Conservation (phyloP, 2,797 vertebrate species). For the Cuniculus paca region DNA sequence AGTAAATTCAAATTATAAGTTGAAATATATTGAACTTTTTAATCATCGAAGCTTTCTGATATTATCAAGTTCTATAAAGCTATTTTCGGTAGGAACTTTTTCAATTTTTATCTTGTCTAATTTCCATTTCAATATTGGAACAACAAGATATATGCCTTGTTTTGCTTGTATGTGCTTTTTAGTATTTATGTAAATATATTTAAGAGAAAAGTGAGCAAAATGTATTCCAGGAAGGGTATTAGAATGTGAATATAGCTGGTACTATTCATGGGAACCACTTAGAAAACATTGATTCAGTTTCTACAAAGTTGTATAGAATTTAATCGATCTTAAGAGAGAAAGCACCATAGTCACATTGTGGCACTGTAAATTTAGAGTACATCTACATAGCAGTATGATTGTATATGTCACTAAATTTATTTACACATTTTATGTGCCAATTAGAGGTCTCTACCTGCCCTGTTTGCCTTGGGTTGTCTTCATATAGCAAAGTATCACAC, state of each 20-base stretch:
- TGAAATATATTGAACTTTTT: conserved; percentile 20
- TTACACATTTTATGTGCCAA: background rate
- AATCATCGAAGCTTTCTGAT: background rate
- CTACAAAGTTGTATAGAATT: background rate
- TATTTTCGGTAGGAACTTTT: background rate
- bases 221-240: conserved; percentile 10
- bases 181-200: conserved; percentile 13
- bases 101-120: conserved; percentile 14
- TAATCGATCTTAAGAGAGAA: background rate
- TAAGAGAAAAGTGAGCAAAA: conserved; percentile 16
- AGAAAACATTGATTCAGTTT: background rate
- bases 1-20: conserved; percentile 11
- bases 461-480: background rate
- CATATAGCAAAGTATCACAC: background rate
- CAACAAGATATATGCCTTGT: background rate
- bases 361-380: background rate
- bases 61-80: background rate
- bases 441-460: background rate
- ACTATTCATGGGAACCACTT: background rate
- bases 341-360: background rate
- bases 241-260: background rate
- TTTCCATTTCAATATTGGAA: conserved; percentile 7
- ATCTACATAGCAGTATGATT: too few relatives aligned
- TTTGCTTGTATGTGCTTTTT: background rate
- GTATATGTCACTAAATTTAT: background rate